Evolutionary conservation across 2,797 vertebrate species (phyloP), one percentile per base, ranked within the genome.

Genomic region (Spinus pinus): DNA sequence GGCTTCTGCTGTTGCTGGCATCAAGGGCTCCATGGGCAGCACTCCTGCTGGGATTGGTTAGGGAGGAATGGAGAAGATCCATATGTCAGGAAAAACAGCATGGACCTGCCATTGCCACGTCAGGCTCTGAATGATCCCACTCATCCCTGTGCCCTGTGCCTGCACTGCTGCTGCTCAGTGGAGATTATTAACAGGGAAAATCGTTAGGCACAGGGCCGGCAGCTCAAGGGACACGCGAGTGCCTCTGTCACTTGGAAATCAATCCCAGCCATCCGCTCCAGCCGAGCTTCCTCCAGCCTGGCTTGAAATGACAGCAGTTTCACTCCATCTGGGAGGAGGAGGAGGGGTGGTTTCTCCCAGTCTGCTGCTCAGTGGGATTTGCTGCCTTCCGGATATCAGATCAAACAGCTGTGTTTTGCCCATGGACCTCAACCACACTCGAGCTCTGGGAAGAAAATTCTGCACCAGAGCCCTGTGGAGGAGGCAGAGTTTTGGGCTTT

Each of bases 111-210:
- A 22, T 22, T 2, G 2, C 46, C 65, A 53, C 0, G 0, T 31
- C 70, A 67, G 31, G 69, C 62, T 92, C 70, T 31, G n/a, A 85
- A 73, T 23, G 13, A 24, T 67, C 27, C 53, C 54, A 9, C 54
- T 74, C 13, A 1, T 58, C 74, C 84, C 81, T 0, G 0, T 57
- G 78, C 89, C 78, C 2, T 1, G 49, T 56, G 56, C 37, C 65
- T 83, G 77, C 71, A 11, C 28, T 0, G 3, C 70, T 75, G 46
- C 65, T 73, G 81, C 85, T 82, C 85, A 62, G 81, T 0, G 0
- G 66, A 81, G 81, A 84, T 92, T 90, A 75, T 93, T 95, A 94
- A 56, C 86, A 72, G 58, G 77, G 62, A 90, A 93, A 93, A 92
- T 88, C 66, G 0, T 96, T 95, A 86, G n/a, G 50, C 78, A 81